Conservation (phyloP, 2,888 invertebrate species). For the Rotaria macrura region DNA sequence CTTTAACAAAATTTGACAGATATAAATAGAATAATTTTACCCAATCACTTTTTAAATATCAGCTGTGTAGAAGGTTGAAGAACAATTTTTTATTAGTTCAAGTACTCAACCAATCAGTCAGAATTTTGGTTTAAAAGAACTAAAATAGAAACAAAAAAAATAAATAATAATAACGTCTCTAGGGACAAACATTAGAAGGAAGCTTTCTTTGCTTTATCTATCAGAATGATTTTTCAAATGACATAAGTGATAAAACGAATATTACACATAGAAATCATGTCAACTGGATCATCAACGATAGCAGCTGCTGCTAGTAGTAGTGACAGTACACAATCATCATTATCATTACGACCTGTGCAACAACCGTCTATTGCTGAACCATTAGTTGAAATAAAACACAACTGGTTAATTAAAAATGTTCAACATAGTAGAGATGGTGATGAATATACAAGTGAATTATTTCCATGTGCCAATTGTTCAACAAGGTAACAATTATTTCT, state of each 20-base stretch:
- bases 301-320: not conserved
- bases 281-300: not conserved
- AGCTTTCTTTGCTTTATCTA: not conserved
- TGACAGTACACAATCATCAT: not conserved
- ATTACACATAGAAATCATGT: no score
- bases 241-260: not conserved
- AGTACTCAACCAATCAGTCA: not conserved
- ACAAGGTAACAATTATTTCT: not conserved
- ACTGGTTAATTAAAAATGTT: constrained; percentile 17
- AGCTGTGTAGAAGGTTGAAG: not conserved
- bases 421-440: constrained; percentile 16
- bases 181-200: not conserved
- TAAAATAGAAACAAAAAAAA: not conserved
- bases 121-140: not conserved
- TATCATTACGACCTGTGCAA: not conserved
- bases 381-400: constrained; percentile 6
- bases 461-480: constrained; percentile 12
- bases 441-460: constrained; percentile 16
- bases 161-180: not conserved
- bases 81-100: not conserved
- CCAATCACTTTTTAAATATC: not conserved
- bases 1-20: not conserved
- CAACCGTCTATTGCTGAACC: constrained; percentile 14
- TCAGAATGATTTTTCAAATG: not conserved
- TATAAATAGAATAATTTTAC: not conserved